Evolutionary conservation across 2,113 vertebrate species (phyloP).

Genomic region (Charadrius vociferus): DNA sequence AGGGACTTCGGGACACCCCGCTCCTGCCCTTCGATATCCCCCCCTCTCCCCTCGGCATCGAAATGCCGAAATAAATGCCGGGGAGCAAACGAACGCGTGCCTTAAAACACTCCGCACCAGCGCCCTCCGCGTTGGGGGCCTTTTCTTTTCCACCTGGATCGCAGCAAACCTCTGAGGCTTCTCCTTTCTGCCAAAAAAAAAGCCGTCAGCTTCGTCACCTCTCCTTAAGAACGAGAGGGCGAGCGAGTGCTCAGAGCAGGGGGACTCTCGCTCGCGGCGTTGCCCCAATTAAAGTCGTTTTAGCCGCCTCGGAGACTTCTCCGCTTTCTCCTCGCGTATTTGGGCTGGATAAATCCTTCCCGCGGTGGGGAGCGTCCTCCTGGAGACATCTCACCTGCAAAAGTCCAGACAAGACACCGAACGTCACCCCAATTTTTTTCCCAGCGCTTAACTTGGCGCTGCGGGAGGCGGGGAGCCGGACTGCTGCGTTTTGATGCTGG

Average conservation of each 20-base stretch:
- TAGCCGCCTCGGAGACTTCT: background rate
- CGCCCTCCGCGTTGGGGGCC: background rate
- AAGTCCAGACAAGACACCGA: background rate
- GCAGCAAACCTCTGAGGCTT: background rate
- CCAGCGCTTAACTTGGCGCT: background rate
- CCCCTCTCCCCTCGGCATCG: accelerated
- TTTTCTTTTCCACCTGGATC: background rate
- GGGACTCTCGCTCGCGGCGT: accelerated
- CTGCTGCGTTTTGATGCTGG: background rate
- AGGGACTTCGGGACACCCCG: background rate
- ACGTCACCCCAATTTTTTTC: accelerated
- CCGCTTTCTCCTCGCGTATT: accelerated
- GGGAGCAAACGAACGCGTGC: background rate
- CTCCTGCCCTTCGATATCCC: background rate
- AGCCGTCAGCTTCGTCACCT: accelerated
- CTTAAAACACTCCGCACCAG: background rate
- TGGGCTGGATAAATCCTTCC: background rate
- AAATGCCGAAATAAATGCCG: background rate
- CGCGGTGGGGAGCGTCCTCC: accelerated
- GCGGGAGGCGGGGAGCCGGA: background rate
- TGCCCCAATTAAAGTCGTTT: background rate
- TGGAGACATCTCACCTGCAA: background rate
- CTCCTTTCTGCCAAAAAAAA: background rate
- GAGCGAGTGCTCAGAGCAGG: background rate
- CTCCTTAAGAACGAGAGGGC: accelerated